phyloP scores from a whole-genome alignment of 2,888 invertebrate species.

The Glaucopsyche alexis region DNA sequence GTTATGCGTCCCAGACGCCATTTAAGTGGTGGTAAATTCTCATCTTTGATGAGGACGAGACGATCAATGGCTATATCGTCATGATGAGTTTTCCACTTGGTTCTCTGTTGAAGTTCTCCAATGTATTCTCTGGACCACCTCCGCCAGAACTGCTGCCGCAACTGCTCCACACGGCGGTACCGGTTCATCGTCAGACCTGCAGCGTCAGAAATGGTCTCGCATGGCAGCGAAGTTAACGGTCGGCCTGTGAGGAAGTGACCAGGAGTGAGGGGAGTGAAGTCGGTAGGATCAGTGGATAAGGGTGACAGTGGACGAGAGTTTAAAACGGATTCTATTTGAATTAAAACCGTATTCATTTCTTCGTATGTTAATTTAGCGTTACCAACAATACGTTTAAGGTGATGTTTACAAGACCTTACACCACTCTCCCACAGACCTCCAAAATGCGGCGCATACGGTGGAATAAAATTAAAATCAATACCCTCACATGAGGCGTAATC shows the following conservation, averaged over 20 bases:
- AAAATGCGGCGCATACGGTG: slow-evolving; percentile 36
- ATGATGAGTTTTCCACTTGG: too few relatives aligned
- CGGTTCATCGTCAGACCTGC: not conserved
- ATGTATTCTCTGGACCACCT: too few relatives aligned
- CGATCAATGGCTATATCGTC: not conserved
- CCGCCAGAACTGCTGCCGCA: not conserved
- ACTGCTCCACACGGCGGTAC: slow-evolving; percentile 31
- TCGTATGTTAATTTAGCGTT: slow-evolving; percentile 36
- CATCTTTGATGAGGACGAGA: not conserved
- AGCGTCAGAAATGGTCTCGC: not conserved
- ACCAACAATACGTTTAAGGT: slow-evolving; percentile 34
- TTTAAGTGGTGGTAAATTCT: not conserved
- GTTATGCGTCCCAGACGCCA: too few relatives aligned
- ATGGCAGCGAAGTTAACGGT: slow-evolving; percentile 8
- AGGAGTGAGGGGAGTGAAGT: slow-evolving; percentile 30
- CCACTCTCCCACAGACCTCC: slow-evolving; percentile 35
- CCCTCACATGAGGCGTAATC: too few relatives aligned
- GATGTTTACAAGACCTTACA: slow-evolving; percentile 35
- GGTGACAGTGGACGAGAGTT: slow-evolving; percentile 42
- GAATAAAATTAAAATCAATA: slow-evolving; percentile 35
- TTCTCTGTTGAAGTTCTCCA: not conserved
- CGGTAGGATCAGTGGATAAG: slow-evolving; percentile 40
- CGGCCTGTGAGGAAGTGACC: slow-evolving; percentile 26
- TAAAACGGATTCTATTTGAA: slow-evolving; percentile 41
- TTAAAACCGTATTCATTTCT: slow-evolving; percentile 39